Conservation (phyloP, 2,113 vertebrate genomes). For the Anseranas semipalmata region DNA sequence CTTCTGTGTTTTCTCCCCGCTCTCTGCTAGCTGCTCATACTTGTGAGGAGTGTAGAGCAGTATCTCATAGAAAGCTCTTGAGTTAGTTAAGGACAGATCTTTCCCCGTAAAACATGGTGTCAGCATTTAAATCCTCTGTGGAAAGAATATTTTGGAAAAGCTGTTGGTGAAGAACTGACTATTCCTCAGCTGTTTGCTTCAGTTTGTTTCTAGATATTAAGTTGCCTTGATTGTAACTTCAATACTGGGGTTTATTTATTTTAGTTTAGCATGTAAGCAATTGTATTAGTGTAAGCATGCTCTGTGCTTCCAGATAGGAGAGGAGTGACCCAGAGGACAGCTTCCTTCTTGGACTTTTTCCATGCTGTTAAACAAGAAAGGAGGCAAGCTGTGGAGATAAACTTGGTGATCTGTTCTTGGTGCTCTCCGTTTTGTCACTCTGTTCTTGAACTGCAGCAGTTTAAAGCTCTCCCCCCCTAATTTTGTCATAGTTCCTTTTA, state of each 20-base stretch:
- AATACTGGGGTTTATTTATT: no score
- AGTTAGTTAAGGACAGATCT: not conserved
- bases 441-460: not conserved
- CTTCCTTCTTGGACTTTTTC: not conserved
- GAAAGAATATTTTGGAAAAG: not conserved
- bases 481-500: not conserved
- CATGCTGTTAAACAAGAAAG: not conserved
- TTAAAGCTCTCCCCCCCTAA: not conserved
- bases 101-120: not conserved
- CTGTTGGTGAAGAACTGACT: not conserved
- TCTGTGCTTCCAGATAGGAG: not conserved
- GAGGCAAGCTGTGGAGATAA: not conserved
- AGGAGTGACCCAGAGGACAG: not conserved
- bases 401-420: not conserved
- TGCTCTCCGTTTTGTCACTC: not conserved
- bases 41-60: not conserved
- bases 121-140: not conserved
- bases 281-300: not conserved
- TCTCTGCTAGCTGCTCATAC: not conserved
- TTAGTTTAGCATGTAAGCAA: not conserved
- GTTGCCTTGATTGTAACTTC: not conserved
- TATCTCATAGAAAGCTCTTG: not conserved
- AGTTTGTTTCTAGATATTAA: not conserved
- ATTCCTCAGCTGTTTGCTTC: not conserved
- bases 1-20: not conserved